Evolutionary conservation across 1,140 invertebrate genomes (phyloP), one percentile per base, ranked within the genome.

Genomic region (Rhyacophila brunnea): DNA sequence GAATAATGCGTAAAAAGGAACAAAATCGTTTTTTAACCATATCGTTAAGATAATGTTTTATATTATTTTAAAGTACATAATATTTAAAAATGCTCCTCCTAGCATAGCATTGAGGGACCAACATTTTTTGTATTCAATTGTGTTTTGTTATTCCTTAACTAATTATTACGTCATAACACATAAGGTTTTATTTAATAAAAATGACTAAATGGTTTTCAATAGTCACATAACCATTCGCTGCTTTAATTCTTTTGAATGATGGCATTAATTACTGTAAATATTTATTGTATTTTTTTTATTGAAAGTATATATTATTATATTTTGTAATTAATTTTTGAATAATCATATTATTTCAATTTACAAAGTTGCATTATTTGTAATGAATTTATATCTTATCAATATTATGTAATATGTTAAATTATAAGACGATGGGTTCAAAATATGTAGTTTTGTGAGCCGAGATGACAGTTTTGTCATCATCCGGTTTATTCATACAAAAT

Each of bases 401-500:
- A 46, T 55, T 47, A 40, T 28, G 38, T 40, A 40, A 40, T 45
- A 45, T 17, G 18, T 44, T 36, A 20, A 55, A 54, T 54, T 46
- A 38, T 55, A 47, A 55, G 53, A 55, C 34, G 42, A 46, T 55
- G 53, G 44, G 53, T 55, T 55, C 44, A 47, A 36, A 28, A 28
- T 28, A 28, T 28, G 11, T 40, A 40, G 38, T 40, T 40, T 40
- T 40, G 38, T 40, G 38, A 15, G 15, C 38, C 15, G 46, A 48
- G 17, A 17, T 46, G 44, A 46, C 19, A 48, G 23, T 44, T 53
- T 53, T 53, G 44, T 45, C 40, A 34, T 43, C 35, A 46, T 36
- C 38, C 38, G n/a, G 38, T 44, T 47, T 55, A 47, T 43, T 55
- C 43, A 46, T 47, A 40, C 53, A 38, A 40, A 35, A 50, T 45